phyloP scores from a whole-genome alignment of 2,113 vertebrate genomes.

The Hystrix brachyura region DNA sequence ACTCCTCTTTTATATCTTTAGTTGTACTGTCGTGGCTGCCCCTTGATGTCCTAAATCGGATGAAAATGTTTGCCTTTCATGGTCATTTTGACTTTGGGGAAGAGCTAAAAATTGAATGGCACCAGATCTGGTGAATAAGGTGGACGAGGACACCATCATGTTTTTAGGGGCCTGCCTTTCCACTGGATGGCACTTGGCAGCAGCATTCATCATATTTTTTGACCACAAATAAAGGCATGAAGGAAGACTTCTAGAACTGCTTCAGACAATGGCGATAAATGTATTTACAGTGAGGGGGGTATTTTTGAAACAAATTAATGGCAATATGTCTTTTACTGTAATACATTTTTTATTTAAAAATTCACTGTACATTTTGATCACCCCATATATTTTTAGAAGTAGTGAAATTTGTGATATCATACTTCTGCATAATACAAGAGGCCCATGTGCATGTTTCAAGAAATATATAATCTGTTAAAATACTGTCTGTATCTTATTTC shows the following conservation, averaged over 20 bases:
- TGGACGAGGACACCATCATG: background rate
- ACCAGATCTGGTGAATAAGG: background rate
- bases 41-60: background rate
- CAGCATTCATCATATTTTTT: background rate
- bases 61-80: background rate
- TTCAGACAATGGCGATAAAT: background rate
- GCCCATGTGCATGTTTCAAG: constrained; percentile 36
- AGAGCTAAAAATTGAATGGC: background rate
- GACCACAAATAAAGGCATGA: background rate
- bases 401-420: constrained; percentile 32
- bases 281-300: background rate
- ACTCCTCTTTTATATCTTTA: background rate
- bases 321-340: background rate
- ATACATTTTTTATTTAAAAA: background rate
- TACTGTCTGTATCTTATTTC: constrained; percentile 14
- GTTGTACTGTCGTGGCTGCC: background rate
- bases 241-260: background rate
- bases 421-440: background rate
- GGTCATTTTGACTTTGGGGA: background rate
- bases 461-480: constrained; percentile 25
- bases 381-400: background rate
- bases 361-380: background rate
- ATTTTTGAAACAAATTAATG: background rate
- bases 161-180: background rate
- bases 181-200: background rate